Evolutionary conservation across 2,888 invertebrate genomes (phyloP), one percentile per base, ranked within the genome.

Genomic region (Aricia artaxerxes): DNA sequence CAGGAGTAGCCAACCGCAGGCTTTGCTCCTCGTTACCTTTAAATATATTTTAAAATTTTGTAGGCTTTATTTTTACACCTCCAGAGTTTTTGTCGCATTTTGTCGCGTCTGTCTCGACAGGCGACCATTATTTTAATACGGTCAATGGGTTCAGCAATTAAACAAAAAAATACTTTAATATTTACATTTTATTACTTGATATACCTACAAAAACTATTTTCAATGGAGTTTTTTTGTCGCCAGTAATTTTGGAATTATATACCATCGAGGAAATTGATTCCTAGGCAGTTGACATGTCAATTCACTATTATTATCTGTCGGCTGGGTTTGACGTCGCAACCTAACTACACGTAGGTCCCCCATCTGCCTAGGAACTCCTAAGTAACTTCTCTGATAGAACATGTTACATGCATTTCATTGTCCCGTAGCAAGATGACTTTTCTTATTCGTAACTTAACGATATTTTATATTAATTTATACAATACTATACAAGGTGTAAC

Each of bases 101-200:
- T 24, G 4, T 64, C 31, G 64, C 35, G 13, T 35, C 31, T 31
- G 13, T 69, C 69, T 35, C 5, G 11, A 35, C 69, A 4, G 69
- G 4, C 13, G 69, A 69, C 5, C 49, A 24, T 75, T 49, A 49
- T 49, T 49, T 75, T 75, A 1, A 49, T 75, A 75, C 49, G 49
- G 49, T 75, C 49, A 75, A 44, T 31, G 24, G 24, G 31, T n/a
- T 2, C 49, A 31, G 9, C 1, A 73, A 49, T 44, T 75, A 75
- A 75, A 75, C 49, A 24, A 49, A 40, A 13, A 73, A 7, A 40
- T 49, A 49, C 75, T 75, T 75, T 49, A 13, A 38, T 69, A 75
- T 75, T 75, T 49, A 75, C 31, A 49, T 11, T 73, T 73, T 75
- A 49, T 49, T 31, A 53, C 49, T 16, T 16, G 16, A 57, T 57